Evolutionary conservation across 1,140 invertebrate species (phyloP).

Genomic region (Hylaeus volcanicus): DNA sequence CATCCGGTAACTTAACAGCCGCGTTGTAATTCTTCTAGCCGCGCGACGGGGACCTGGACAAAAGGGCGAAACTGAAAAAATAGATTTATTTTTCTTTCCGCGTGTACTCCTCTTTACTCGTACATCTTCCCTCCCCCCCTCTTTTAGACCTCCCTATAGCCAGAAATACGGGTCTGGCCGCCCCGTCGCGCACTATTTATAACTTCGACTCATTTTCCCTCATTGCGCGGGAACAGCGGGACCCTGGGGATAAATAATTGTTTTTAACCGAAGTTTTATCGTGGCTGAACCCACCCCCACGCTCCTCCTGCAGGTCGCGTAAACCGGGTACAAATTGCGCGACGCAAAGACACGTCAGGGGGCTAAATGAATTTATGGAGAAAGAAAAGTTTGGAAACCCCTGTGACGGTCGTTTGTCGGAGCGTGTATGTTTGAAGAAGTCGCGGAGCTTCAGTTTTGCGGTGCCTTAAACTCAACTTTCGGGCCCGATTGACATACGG

Average conservation of each 20-base stretch:
- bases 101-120: conserved; percentile 35
- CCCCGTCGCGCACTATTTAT: conserved; percentile 60
- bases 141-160: conserved; percentile 53
- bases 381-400: conserved; percentile 4
- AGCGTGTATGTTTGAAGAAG: not conserved
- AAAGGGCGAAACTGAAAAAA: conserved; percentile 55
- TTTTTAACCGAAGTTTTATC: conserved; percentile 64
- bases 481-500: not conserved
- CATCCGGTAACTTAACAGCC: conserved; percentile 51
- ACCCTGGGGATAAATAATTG: conserved; percentile 61
- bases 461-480: not conserved
- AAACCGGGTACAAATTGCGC: conserved; percentile 35
- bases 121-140: conserved; percentile 48
- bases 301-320: not conserved
- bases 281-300: conserved; percentile 1
- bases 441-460: not conserved
- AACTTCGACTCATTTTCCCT: conserved; percentile 67
- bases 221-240: conserved; percentile 58
- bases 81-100: conserved; percentile 63
- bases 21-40: conserved; percentile 42
- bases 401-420: not conserved
- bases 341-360: conserved; percentile 12
- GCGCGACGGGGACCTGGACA: conserved; percentile 35
- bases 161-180: conserved; percentile 49
- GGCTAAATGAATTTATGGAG: conserved; percentile 33